A percentile compares a stretch with the other conserved stretches of the same genome.
Evolutionary conservation across 2,113 vertebrate genomes (phyloP).

Genomic region (Raja brachyura): DNA sequence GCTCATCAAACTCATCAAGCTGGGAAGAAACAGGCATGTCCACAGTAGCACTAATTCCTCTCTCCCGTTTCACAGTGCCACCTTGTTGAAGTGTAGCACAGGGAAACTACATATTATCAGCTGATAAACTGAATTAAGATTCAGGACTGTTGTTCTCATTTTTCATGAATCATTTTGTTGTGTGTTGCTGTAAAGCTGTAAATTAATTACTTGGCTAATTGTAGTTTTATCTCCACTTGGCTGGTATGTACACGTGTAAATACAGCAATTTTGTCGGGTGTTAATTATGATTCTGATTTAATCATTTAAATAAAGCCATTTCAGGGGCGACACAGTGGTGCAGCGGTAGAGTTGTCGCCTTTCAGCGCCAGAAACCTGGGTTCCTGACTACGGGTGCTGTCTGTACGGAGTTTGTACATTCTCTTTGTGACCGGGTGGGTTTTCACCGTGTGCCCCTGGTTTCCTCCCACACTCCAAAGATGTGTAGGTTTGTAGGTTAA

Average conservation of each 20-base stretch:
- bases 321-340: too few relatives aligned
- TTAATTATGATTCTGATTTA: slow-evolving; percentile 21
- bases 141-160: background rate
- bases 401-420: too few relatives aligned
- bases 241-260: background rate
- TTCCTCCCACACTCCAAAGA: too few relatives aligned
- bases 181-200: background rate
- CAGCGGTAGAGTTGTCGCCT: too few relatives aligned
- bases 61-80: background rate
- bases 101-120: background rate
- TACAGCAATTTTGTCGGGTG: background rate
- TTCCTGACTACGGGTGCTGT: too few relatives aligned
- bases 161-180: background rate
- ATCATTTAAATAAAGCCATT: background rate
- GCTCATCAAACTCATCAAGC: too few relatives aligned
- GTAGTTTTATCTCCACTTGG: background rate
- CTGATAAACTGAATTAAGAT: background rate
- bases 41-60: background rate
- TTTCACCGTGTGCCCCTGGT: too few relatives aligned
- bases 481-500: too few relatives aligned
- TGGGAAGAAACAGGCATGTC: too few relatives aligned
- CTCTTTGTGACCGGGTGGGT: too few relatives aligned
- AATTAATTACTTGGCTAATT: slow-evolving; percentile 7
- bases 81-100: background rate
- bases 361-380: too few relatives aligned